Evolutionary conservation across 2,888 invertebrate species (phyloP).

Genomic region (Myopa tessellatipennis): DNA sequence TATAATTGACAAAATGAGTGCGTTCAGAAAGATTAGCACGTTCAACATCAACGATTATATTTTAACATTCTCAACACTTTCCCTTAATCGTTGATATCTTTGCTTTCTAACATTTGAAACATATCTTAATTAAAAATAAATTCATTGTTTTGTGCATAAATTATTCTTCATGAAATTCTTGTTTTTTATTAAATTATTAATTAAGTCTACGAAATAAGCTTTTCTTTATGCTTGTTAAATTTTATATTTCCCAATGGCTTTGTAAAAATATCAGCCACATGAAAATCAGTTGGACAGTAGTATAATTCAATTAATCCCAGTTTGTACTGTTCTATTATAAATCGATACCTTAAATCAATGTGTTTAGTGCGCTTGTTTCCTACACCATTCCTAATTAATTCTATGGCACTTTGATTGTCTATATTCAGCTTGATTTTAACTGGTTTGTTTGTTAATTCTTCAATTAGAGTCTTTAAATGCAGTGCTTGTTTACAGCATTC

Average conservation of each 20-base stretch:
- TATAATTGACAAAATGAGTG: no score
- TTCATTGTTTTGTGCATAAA: no score
- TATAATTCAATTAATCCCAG: constrained; percentile 2
- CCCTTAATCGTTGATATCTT: no score
- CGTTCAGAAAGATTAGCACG: no score
- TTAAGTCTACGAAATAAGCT: not conserved
- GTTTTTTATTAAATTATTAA: no score
- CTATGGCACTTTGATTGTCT: constrained; percentile 14
- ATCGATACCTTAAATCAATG: constrained; percentile 2
- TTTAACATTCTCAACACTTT: no score
- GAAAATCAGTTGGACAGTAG: constrained; percentile 8
- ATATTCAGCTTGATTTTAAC: not conserved
- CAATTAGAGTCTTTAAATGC: not conserved
- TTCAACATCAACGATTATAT: no score
- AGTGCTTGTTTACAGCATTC: not conserved
- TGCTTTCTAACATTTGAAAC: no score
- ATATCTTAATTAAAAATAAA: no score
- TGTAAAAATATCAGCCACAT: constrained; percentile 7
- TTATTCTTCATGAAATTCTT: no score
- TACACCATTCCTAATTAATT: constrained; percentile 13
- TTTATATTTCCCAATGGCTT: constrained; percentile 16
- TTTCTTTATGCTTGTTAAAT: constrained; percentile 13
- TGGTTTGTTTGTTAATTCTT: not conserved
- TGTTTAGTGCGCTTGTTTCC: constrained; percentile 10
- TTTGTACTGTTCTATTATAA: constrained; percentile 4